phyloP scores from a whole-genome alignment of 1,140 invertebrate genomes.

The Nasonia vitripennis region DNA sequence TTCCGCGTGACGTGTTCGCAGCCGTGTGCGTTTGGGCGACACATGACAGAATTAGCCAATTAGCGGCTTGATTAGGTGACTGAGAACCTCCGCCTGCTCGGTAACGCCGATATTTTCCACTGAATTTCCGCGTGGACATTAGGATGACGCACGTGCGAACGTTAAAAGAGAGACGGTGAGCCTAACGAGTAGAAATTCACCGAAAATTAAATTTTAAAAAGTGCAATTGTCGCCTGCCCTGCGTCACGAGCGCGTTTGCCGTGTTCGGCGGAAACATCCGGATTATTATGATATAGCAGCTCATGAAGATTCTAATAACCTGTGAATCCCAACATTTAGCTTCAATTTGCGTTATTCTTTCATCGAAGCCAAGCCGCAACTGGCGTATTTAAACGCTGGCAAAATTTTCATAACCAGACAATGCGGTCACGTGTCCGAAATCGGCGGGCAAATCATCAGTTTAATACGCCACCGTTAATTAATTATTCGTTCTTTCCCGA shows the following conservation, averaged over 20 bases:
- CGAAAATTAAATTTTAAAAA: conserved; percentile 11
- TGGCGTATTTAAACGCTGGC: too few relatives aligned
- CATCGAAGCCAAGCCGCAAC: background rate
- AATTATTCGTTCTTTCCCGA: conserved; percentile 1
- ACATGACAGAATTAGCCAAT: conserved; percentile 14
- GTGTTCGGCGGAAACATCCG: background rate
- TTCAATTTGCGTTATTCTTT: too few relatives aligned
- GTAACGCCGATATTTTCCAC: background rate
- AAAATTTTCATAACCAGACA: too few relatives aligned
- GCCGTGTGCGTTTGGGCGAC: background rate
- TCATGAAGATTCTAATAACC: too few relatives aligned
- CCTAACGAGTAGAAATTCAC: conserved; percentile 11
- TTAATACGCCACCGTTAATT: conserved; percentile 12
- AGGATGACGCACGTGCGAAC: background rate
- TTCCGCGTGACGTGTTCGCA: conserved; percentile 24
- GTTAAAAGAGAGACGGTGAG: too few relatives aligned
- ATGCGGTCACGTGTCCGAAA: background rate
- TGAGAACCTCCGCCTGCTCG: background rate
- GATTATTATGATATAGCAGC: background rate
- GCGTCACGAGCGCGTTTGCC: background rate
- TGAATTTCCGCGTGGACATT: conserved; percentile 14
- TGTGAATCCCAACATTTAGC: too few relatives aligned
- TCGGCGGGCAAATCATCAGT: background rate
- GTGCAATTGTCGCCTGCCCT: background rate
- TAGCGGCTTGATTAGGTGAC: conserved; percentile 25